phyloP scores from a whole-genome alignment of 1,140 invertebrate genomes.

The Laodelphax striatellus region DNA sequence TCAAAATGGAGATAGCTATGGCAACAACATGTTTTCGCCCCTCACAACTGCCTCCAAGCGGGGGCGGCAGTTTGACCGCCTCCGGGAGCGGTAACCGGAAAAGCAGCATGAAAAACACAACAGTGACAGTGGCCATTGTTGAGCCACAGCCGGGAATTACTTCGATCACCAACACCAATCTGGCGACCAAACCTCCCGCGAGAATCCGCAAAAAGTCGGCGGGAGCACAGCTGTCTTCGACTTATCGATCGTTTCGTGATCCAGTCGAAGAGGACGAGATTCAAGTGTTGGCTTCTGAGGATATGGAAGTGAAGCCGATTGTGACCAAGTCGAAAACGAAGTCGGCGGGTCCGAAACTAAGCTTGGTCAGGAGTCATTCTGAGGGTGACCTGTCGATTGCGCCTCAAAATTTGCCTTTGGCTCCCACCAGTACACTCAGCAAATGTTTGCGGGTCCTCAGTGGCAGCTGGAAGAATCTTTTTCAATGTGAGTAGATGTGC shows the following conservation, averaged over 20 bases:
- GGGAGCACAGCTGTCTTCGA: constrained; percentile 29
- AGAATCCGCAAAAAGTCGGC: not conserved
- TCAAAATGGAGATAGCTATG: constrained; percentile 29
- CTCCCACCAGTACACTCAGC: constrained; percentile 22
- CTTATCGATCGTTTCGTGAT: constrained; percentile 39
- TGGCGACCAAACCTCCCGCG: not conserved
- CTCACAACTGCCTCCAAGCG: constrained; percentile 33
- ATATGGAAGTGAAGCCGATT: constrained; percentile 20
- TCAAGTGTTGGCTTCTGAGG: constrained; percentile 36
- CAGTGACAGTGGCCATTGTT: constrained; percentile 5
- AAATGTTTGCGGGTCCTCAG: constrained; percentile 45
- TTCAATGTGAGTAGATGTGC: constrained; percentile 42
- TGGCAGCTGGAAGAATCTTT: constrained; percentile 50
- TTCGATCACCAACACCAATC: not conserved
- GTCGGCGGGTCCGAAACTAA: constrained; percentile 30
- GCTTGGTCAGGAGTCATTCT: constrained; percentile 34
- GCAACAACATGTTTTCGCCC: constrained; percentile 33
- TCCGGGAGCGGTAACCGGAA: constrained; percentile 28
- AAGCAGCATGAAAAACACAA: constrained; percentile 17
- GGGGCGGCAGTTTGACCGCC: constrained; percentile 17
- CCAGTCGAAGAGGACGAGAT: constrained; percentile 34
- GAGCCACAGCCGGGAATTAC: not conserved
- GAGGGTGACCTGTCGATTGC: constrained; percentile 34
- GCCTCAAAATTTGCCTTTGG: not conserved
- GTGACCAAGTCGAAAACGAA: constrained; percentile 28